These are phyloP conservation scores for Epinotia nisella DNA, from an alignment of 2,888 invertebrate genomes.

Conservation along the genomic window DNA sequence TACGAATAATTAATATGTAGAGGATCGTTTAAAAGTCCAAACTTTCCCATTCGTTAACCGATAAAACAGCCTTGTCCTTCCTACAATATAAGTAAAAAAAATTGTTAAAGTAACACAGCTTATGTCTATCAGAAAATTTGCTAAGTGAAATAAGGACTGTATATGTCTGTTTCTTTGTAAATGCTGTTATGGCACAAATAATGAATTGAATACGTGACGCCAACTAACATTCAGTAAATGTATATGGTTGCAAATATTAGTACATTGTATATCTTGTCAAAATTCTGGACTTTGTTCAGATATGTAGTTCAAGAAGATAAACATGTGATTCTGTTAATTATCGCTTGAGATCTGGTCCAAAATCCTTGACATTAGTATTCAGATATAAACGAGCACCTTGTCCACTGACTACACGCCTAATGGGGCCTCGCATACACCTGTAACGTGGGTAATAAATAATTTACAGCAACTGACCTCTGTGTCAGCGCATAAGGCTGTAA, in stretches of 20 bases:
- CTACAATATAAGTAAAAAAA: background rate
- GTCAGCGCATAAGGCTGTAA: conserved; percentile 61
- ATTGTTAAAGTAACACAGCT: too few species aligned
- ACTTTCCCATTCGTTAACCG: background rate
- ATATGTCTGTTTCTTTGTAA: conserved; percentile 9
- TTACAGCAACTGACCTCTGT: conserved; percentile 54
- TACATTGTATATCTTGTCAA: background rate
- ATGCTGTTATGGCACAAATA: conserved; percentile 13
- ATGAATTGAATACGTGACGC: background rate
- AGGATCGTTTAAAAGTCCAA: background rate
- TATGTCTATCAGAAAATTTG: conserved; percentile 19
- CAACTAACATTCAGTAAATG: background rate
- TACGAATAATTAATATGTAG: background rate
- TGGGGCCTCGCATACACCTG: conserved; percentile 12
- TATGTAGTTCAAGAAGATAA: background rate
- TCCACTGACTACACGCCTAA: conserved; percentile 11
- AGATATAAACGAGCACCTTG: conserved; percentile 20
- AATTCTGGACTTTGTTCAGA: background rate
- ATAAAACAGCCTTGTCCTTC: background rate
- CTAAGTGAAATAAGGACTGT: conserved; percentile 16
- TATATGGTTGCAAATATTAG: background rate
- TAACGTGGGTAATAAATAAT: conserved; percentile 33
- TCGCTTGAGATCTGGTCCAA: background rate
- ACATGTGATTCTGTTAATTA: background rate
- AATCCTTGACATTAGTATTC: conserved; percentile 16